Evolutionary conservation across 2,113 vertebrate species (phyloP).

Genomic region (Myotis brandtii): DNA sequence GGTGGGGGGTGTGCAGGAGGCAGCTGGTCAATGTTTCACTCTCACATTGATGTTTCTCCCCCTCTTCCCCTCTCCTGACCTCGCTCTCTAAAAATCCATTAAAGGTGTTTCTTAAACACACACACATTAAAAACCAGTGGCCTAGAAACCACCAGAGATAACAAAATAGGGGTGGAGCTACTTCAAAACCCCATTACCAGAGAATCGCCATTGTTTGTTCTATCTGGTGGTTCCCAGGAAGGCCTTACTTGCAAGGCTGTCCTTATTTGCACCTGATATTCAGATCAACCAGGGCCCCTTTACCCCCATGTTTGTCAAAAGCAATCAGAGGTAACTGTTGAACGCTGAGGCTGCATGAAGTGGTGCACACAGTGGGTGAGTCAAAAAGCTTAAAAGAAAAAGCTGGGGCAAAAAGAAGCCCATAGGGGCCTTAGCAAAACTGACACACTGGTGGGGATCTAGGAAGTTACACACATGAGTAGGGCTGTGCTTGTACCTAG

Average conservation of each 20-base stretch:
- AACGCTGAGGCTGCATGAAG: neutral
- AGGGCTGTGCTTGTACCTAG: neutral
- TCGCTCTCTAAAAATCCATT: no score
- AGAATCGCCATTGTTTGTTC: neutral
- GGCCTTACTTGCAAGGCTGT: neutral
- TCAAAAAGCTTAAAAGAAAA: neutral
- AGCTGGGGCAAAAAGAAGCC: neutral
- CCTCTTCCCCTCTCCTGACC: no score
- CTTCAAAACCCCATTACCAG: neutral
- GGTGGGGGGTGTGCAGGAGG: no score
- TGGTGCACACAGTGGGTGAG: neutral
- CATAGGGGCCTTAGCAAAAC: neutral
- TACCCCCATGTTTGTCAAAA: neutral
- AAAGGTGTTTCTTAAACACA: no score
- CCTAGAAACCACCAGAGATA: neutral
- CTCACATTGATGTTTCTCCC: no score
- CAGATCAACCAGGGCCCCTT: neutral
- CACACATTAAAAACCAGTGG: neutral
- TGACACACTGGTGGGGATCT: neutral
- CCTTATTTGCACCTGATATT: neutral
- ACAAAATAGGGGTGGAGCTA: neutral
- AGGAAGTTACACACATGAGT: neutral
- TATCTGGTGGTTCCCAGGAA: neutral
- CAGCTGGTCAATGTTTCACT: no score
- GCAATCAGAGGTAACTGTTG: neutral